These are phyloP conservation scores for Venturia canescens DNA, from an alignment of 1,140 invertebrate species.

Conservation along the genomic window DNA sequence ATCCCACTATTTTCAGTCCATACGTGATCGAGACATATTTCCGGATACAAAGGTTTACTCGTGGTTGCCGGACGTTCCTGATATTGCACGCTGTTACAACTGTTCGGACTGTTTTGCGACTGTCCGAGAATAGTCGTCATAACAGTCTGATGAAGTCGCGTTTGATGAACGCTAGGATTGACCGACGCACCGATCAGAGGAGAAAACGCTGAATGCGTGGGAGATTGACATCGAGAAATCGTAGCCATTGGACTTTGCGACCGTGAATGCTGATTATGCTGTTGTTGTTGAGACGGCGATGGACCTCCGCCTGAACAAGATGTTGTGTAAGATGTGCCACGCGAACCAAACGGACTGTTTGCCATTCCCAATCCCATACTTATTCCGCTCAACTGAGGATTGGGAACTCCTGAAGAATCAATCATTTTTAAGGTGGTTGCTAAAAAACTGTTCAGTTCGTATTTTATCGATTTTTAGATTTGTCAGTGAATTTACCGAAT, in stretches of 20 bases:
- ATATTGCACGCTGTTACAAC: constrained; percentile 65
- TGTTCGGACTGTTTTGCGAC: constrained; percentile 62
- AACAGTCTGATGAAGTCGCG: constrained; percentile 69
- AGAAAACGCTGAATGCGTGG: constrained; percentile 71
- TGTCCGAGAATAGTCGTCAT: constrained; percentile 65
- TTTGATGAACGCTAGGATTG: constrained; percentile 63
- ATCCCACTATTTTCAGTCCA: constrained; percentile 88
- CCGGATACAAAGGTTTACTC: constrained; percentile 86
- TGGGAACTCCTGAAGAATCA: constrained; percentile 62
- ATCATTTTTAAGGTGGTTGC: neutral
- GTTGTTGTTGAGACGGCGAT: constrained; percentile 68
- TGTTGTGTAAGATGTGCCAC: constrained; percentile 69
- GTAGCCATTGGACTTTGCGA: constrained; percentile 82
- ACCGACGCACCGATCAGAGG: constrained; percentile 60
- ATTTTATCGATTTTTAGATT: no score
- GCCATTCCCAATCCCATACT: constrained; percentile 58
- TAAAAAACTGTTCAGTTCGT: no score
- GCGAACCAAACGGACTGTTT: constrained; percentile 69
- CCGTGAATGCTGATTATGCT: constrained; percentile 73
- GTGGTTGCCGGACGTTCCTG: constrained; percentile 67
- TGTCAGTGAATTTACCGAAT: constrained; percentile 60
- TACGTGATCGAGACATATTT: constrained; percentile 91
- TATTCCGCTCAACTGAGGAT: constrained; percentile 60
- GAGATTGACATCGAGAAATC: constrained; percentile 75
- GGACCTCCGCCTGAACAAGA: constrained; percentile 62